Conservation (phyloP, 2,888 invertebrate genomes). For the Brachypalpus laphriformis region DNA sequence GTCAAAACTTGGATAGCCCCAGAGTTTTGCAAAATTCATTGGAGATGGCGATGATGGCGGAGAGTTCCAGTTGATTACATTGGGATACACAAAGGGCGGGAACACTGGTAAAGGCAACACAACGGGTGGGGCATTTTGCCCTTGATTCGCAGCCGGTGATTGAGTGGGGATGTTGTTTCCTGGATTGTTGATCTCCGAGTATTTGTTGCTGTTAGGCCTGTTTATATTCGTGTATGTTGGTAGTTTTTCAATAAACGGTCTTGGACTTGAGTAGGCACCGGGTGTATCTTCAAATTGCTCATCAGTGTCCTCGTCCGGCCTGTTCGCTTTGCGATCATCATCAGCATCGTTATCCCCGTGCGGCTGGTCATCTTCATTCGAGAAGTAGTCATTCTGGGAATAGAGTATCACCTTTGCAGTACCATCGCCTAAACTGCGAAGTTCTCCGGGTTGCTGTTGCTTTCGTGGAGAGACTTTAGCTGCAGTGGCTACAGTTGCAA, state of each 20-base stretch:
- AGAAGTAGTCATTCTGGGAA: constrained; percentile 42
- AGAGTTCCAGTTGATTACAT: constrained; percentile 13
- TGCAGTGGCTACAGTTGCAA: constrained; percentile 1
- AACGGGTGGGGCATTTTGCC: background rate
- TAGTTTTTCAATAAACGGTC: constrained; percentile 53
- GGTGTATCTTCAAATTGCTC: constrained; percentile 53
- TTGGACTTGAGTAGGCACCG: constrained; percentile 56
- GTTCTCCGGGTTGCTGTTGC: constrained; percentile 20
- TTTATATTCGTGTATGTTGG: constrained; percentile 34
- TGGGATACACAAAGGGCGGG: constrained; percentile 21
- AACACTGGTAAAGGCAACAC: constrained; percentile 27
- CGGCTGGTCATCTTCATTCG: constrained; percentile 27
- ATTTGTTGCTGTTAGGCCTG: constrained; percentile 18
- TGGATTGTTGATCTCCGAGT: constrained; percentile 3
- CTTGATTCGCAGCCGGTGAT: background rate
- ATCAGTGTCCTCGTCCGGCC: constrained; percentile 38
- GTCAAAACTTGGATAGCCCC: constrained; percentile 51
- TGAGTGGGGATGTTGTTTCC: background rate
- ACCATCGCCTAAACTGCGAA: constrained; percentile 33
- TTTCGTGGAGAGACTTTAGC: constrained; percentile 37
- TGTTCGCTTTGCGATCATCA: constrained; percentile 31
- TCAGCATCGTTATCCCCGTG: constrained; percentile 21
- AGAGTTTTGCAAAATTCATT: constrained; percentile 30
- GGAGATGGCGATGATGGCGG: background rate
- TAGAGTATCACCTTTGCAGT: constrained; percentile 42